These are phyloP conservation scores for Protobothrops mucrosquamatus DNA, from an alignment of 2,113 vertebrate species.

Conservation along the genomic window DNA sequence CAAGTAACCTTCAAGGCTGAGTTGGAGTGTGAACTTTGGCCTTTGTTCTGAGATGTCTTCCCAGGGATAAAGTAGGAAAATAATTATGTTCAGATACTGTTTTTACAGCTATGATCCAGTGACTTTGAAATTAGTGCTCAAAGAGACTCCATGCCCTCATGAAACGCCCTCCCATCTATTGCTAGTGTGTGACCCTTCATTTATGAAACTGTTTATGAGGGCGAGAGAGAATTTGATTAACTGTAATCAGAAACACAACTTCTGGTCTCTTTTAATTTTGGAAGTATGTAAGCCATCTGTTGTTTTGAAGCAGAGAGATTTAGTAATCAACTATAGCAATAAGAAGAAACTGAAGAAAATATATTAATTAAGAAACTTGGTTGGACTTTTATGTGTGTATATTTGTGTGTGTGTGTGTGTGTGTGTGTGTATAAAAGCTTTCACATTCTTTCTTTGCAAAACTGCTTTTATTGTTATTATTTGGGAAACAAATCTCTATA, in stretches of 20 bases:
- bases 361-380: conserved; percentile 77
- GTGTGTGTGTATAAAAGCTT: too few species aligned
- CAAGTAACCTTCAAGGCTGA: not conserved
- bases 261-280: conserved; percentile 63
- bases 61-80: not conserved
- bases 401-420: too few species aligned
- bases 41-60: not conserved
- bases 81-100: not conserved
- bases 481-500: too few species aligned
- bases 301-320: conserved; percentile 71
- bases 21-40: not conserved
- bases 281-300: conserved; percentile 72
- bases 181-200: conserved; percentile 35
- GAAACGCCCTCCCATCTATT: conserved; percentile 12
- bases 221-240: conserved; percentile 56
- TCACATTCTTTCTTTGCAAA: too few species aligned
- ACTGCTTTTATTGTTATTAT: too few species aligned
- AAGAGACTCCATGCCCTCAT: not conserved
- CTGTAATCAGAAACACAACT: conserved; percentile 57
- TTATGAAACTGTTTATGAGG: conserved; percentile 40
- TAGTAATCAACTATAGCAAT: conserved; percentile 68
- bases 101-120: not conserved
- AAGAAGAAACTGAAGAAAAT: conserved; percentile 71
- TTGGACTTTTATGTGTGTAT: conserved; percentile 45
- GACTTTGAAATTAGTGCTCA: not conserved